Evolutionary conservation across 2,888 invertebrate species (phyloP).

Genomic region (Nemoura dubitans): DNA sequence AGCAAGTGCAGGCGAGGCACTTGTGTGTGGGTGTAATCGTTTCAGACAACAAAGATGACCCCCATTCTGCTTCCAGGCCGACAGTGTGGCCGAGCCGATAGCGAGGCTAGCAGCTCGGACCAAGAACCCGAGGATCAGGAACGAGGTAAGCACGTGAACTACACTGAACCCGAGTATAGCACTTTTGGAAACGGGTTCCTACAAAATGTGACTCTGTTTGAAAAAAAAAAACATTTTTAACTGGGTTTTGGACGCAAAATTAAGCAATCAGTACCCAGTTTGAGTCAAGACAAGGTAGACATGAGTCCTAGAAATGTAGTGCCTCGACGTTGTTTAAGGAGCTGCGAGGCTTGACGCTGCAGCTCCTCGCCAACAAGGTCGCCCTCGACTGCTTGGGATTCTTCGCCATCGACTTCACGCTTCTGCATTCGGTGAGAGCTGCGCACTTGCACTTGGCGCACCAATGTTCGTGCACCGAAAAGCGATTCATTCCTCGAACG

Average conservation of each 20-base stretch:
- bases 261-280: too few relatives aligned
- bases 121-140: neutral
- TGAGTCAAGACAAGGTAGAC: too few relatives aligned
- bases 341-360: too few relatives aligned
- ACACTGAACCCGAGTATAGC: too few relatives aligned
- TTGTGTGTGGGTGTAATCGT: neutral
- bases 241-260: too few relatives aligned
- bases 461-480: neutral
- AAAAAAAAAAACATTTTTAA: too few relatives aligned
- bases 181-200: too few relatives aligned
- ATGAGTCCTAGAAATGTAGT: too few relatives aligned
- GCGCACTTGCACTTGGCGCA: too few relatives aligned
- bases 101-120: neutral
- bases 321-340: too few relatives aligned
- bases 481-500: neutral
- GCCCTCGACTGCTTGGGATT: neutral
- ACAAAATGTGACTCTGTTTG: too few relatives aligned
- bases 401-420: neutral
- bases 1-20: neutral
- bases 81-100: neutral
- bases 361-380: neutral
- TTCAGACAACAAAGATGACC: too few relatives aligned
- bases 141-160: neutral
- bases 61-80: neutral
- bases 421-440: neutral